Conservation (phyloP, 2,888 invertebrate species). For the Agrypnus murinus region DNA sequence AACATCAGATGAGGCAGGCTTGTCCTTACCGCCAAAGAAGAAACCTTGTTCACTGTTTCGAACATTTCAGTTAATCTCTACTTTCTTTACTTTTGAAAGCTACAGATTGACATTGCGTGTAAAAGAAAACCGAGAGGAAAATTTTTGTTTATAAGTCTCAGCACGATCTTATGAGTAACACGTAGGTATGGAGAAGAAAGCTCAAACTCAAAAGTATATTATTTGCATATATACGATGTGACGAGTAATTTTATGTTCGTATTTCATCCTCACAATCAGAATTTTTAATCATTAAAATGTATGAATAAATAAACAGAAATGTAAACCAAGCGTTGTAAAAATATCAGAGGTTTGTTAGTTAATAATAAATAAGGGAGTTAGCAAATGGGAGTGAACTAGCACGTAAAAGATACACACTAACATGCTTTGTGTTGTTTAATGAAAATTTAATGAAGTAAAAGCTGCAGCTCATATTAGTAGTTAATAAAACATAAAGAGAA, state of each 20-base stretch:
- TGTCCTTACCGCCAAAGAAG: neutral
- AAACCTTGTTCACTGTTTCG: slow-evolving; percentile 17
- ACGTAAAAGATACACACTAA: too few relatives aligned
- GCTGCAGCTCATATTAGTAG: too few relatives aligned
- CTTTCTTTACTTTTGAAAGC: slow-evolving; percentile 18
- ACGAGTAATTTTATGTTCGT: neutral
- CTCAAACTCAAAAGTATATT: neutral
- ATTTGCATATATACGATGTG: slow-evolving; percentile 12
- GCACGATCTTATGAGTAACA: slow-evolving; percentile 18
- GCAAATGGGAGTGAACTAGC: too few relatives aligned
- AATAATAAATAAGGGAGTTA: too few relatives aligned
- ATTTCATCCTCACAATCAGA: too few relatives aligned
- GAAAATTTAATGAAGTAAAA: too few relatives aligned
- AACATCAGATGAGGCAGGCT: neutral
- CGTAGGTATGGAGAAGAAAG: slow-evolving; percentile 10
- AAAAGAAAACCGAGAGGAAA: neutral
- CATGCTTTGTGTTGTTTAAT: too few relatives aligned
- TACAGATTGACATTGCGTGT: slow-evolving; percentile 15
- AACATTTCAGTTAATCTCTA: slow-evolving; percentile 20
- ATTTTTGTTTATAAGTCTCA: neutral
- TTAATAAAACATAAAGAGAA: too few relatives aligned
- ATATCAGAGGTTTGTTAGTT: too few relatives aligned
- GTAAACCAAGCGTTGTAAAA: too few relatives aligned
- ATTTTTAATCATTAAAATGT: too few relatives aligned
- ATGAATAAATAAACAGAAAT: too few relatives aligned